Evolutionary conservation across 2,888 invertebrate genomes (phyloP), one percentile per base, ranked within the genome.

Genomic region (Oscheius onirici): DNA sequence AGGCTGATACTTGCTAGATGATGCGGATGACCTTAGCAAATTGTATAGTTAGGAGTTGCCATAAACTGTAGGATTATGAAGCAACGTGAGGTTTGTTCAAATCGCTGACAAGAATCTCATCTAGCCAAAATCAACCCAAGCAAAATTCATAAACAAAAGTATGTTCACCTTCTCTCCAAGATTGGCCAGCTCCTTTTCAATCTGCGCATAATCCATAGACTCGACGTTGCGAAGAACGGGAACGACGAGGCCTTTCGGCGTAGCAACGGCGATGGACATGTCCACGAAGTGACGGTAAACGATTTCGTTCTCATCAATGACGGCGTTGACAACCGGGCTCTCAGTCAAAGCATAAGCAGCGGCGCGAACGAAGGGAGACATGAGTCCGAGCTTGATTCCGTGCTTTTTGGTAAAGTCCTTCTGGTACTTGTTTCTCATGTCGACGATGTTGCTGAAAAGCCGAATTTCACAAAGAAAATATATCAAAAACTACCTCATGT

Each of bases 311-410:
- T 92, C 94, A 79, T 97, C 96, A 82, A 97, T 96, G 51, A 96
- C 96, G 20, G 97, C 99, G 90, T 99, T 99, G 1, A 97, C 94
- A 0, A 95, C 93, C 0, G 99, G 99, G 88, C 95, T 96, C 87
- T 96, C 95, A 88, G 92, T 91, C 22, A 99, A 90, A 2, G 97
- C 97, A 88, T 92, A 95, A 0, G 97, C 95, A 3, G 95, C 91
- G 0, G 99, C 99, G 88, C 83, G 78, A 13, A 95, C 92, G 89
- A 99, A 99, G n/a, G 96, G 94, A 1, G 97, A 97, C 99, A 99
- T 99, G 83, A 99, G 93, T 43, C 99, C 97, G 43, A 99, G 90
- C 89, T 99, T 99, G 44, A 97, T 91, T 26, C 93, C 93, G 88
- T 95, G 94, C 87, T 95, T 96, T 90, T 99, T 99, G 72, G 91